Evolutionary conservation across 2,797 vertebrate genomes (phyloP).

Genomic region (Falco columbarius): DNA sequence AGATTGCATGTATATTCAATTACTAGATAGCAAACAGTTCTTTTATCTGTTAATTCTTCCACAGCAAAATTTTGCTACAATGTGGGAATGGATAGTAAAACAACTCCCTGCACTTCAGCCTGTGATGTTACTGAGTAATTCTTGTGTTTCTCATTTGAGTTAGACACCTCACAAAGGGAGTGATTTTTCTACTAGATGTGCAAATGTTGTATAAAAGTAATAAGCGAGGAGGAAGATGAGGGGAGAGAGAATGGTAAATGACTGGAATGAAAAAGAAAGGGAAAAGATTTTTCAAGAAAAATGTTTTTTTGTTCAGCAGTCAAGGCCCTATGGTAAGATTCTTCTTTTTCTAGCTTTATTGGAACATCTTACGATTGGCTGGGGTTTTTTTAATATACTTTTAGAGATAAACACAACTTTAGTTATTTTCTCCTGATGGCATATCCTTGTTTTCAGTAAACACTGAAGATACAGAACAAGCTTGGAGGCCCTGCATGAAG

Average conservation of each 20-base stretch:
- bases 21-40: not conserved
- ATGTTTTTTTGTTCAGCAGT: not conserved
- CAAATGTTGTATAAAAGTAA: not conserved
- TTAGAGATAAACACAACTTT: not conserved
- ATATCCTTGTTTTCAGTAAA: not conserved
- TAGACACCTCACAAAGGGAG: not conserved
- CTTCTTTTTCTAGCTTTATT: not conserved
- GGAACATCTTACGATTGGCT: not conserved
- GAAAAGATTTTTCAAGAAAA: not conserved
- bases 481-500: not conserved
- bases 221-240: not conserved
- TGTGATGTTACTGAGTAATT: not conserved
- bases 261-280: not conserved
- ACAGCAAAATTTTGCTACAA: not conserved
- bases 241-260: not conserved
- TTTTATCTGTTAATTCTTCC: not conserved
- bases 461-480: not conserved
- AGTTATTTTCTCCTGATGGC: not conserved
- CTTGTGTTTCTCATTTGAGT: not conserved
- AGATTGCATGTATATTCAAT: not conserved
- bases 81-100: not conserved
- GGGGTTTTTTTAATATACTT: not conserved
- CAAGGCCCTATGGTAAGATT: not conserved
- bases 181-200: not conserved
- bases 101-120: not conserved